Evolutionary conservation across 2,888 invertebrate genomes (phyloP), one percentile per base, ranked within the genome.

Genomic region (Artemia sinica): DNA sequence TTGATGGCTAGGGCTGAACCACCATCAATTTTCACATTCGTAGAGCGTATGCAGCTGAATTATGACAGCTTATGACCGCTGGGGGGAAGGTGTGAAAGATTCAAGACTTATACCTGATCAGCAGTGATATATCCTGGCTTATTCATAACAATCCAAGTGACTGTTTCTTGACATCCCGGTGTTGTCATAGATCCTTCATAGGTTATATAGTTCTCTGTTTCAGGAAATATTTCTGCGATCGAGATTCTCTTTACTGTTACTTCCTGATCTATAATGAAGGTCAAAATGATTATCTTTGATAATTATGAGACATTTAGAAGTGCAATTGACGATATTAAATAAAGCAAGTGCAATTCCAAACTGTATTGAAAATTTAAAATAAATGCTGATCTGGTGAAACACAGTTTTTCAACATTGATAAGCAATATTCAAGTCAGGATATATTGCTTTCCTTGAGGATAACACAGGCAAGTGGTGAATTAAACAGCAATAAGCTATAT

Each of bases 121-220:
- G 89, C 90, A 72, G 94, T 94, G 79, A 96, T 92, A 81, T 95
- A 95, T 78, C 97, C 92, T 72, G 97, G 97, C 80, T 93, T 94
- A 82, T 97, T 97, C 78, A 95, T 84, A 76, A 98, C 89, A 78
- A 97, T 83, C 97, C 97, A 97, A 75, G 95, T 95, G 80, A 96
- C 95, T 48, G 96, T 96, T 81, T 97, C 97, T 80, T 93, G 89
- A 81, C 97, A 97, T 72, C 94, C 91, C 5, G 97, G 97, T 78
- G 91, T 91, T 69, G 96, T 96, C 70, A 92, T 88, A 65, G 95
- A 95, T 67, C 96, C 97, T 76, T 96, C 94, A 79, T 96, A 98
- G 69, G 97, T 97, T 87, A 98, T 92, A 81, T 93, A 97, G 81
- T 92, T 89, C 77, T 91, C 88, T 66, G 94, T 95, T 75, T 90